phyloP scores from a whole-genome alignment of 2,888 invertebrate species.

The Drosophila suboccidentalis region DNA sequence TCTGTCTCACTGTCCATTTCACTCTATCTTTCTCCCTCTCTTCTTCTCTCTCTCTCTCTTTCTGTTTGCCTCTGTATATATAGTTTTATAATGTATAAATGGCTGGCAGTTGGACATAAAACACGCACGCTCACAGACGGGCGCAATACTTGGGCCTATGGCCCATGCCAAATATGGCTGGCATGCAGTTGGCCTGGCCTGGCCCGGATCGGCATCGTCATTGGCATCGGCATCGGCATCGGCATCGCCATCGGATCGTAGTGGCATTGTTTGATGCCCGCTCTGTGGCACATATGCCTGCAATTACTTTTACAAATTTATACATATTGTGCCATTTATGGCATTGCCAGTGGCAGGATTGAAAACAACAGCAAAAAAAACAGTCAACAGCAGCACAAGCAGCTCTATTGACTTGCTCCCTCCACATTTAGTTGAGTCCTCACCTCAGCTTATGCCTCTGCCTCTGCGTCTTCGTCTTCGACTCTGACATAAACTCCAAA shows the following conservation, averaged over 20 bases:
- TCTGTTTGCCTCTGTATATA: slow-evolving; percentile 52
- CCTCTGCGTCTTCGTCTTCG: slow-evolving; percentile 2
- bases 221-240: background rate
- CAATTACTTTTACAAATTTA: slow-evolving; percentile 85
- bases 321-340: slow-evolving; percentile 83
- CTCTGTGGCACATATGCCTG: slow-evolving; percentile 72
- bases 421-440: slow-evolving; percentile 7
- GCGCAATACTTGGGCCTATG: slow-evolving; percentile 70
- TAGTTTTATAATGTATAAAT: slow-evolving; percentile 81
- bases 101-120: slow-evolving; percentile 81
- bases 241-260: slow-evolving; percentile 21
- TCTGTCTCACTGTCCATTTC: slow-evolving; percentile 1
- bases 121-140: slow-evolving; percentile 68
- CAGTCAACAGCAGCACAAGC: slow-evolving; percentile 26
- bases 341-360: slow-evolving; percentile 71
- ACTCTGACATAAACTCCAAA: slow-evolving; percentile 69
- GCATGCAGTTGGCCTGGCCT: slow-evolving; percentile 47
- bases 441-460: background rate
- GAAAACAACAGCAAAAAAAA: slow-evolving; percentile 6
- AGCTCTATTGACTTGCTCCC: slow-evolving; percentile 61
- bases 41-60: slow-evolving; percentile 1
- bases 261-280: slow-evolving; percentile 72
- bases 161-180: slow-evolving; percentile 70
- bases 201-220: slow-evolving; percentile 1
- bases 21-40: slow-evolving; percentile 5